Percentiles rank a stretch among this genome's conserved stretches.
Conservation (phyloP, 2,888 invertebrate species). For the Ophion obscuratus region DNA sequence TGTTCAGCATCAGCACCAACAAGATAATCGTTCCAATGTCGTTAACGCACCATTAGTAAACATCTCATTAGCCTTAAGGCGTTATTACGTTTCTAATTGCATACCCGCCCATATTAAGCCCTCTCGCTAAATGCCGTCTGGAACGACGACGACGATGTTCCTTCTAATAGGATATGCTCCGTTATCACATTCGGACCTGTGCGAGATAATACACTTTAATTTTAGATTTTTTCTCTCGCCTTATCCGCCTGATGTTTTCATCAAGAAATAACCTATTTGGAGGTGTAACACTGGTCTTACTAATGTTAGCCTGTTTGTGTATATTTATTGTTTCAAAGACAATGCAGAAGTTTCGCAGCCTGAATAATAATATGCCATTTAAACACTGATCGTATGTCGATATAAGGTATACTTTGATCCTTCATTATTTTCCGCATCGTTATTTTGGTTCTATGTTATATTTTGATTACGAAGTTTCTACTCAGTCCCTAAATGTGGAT, state of each 20-base stretch:
- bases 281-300: not conserved
- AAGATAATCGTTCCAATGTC: conserved; percentile 81
- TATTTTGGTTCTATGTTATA: too few relatives aligned
- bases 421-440: too few relatives aligned
- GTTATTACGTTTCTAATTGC: conserved; percentile 82
- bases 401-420: too few relatives aligned
- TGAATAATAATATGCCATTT: too few relatives aligned
- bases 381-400: too few relatives aligned
- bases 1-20: conserved; percentile 61
- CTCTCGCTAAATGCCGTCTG: conserved; percentile 74
- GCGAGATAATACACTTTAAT: conserved; percentile 40
- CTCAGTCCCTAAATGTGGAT: too few relatives aligned
- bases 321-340: too few relatives aligned
- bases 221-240: conserved; percentile 16
- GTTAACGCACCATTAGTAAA: conserved; percentile 82
- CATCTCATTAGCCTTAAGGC: conserved; percentile 83
- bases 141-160: conserved; percentile 65
- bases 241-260: conserved; percentile 1
- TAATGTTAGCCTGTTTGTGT: not conserved
- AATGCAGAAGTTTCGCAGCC: too few relatives aligned
- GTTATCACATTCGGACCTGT: conserved; percentile 67
- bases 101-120: conserved; percentile 52
- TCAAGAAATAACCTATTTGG: not conserved
- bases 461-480: too few relatives aligned
- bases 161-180: conserved; percentile 72